phyloP scores from a whole-genome alignment of 1,140 invertebrate genomes.

The Neoseiulus cucumeris region DNA sequence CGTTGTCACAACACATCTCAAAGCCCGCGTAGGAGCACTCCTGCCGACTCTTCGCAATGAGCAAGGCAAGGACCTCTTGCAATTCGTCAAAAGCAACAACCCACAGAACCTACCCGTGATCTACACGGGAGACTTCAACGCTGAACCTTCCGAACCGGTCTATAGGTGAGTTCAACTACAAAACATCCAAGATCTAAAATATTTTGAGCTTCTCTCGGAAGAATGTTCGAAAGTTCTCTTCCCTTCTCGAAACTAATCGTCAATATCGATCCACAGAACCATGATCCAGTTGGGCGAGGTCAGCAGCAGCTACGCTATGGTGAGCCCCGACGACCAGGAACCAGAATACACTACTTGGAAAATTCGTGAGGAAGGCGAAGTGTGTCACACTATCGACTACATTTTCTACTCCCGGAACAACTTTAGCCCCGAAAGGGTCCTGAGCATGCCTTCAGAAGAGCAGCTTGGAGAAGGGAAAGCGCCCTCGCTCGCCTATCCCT shows the following conservation, averaged over 20 bases:
- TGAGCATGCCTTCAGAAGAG: constrained; percentile 42
- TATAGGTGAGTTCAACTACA: constrained; percentile 28
- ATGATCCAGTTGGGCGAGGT: background rate
- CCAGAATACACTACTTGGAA: constrained; percentile 59
- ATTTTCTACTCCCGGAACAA: constrained; percentile 43
- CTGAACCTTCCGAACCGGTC: constrained; percentile 47
- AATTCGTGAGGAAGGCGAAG: constrained; percentile 44
- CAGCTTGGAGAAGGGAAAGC: constrained; percentile 44
- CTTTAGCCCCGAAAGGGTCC: constrained; percentile 37
- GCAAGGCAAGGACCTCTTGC: constrained; percentile 48
- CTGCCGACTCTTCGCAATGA: constrained; percentile 46
- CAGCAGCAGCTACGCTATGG: constrained; percentile 24
- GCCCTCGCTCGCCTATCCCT: constrained; percentile 47
- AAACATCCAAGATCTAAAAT: background rate
- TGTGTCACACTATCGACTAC: constrained; percentile 56
- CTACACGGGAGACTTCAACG: constrained; percentile 57
- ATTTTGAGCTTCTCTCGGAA: background rate
- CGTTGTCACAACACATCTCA: constrained; percentile 51
- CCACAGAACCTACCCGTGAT: constrained; percentile 34
- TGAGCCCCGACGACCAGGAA: constrained; percentile 26
- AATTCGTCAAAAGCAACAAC: constrained; percentile 35
- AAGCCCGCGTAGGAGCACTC: constrained; percentile 46
- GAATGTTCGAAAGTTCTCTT: background rate
- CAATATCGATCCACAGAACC: background rate
- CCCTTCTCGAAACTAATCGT: background rate